Conservation (phyloP, 2,888 invertebrate genomes). For the Glyphotaelius pellucidus region DNA sequence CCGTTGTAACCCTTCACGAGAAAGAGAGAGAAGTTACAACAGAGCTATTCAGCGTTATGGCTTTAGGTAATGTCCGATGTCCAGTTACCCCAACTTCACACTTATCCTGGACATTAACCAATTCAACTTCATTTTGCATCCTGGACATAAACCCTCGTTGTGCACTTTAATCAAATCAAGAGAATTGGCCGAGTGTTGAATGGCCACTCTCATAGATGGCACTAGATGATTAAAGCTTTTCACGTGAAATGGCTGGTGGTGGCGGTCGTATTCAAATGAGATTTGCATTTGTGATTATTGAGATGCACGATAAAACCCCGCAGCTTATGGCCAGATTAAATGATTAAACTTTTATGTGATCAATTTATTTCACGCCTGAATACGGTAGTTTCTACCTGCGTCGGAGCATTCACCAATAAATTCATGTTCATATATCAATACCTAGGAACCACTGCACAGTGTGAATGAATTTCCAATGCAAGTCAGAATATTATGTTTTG, state of each 20-base stretch:
- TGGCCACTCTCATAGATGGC: conserved; percentile 55
- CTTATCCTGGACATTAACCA: neutral
- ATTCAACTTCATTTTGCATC: conserved; percentile 28
- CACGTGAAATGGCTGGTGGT: conserved; percentile 31
- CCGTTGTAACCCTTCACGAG: neutral
- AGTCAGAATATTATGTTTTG: too few relatives aligned
- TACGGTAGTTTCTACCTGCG: neutral
- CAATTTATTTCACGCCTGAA: neutral
- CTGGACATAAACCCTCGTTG: conserved; percentile 49
- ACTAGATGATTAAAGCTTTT: conserved; percentile 54
- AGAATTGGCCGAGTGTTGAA: conserved; percentile 53
- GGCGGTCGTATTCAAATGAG: conserved; percentile 49
- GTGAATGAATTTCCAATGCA: too few relatives aligned
- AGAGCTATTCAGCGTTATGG: neutral
- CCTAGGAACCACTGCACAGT: neutral
- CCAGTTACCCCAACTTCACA: conserved; percentile 29
- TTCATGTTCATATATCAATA: neutral
- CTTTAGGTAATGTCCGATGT: neutral
- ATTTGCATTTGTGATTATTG: conserved; percentile 50
- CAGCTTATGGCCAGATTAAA: neutral
- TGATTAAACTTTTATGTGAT: conserved; percentile 22
- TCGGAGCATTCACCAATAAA: neutral
- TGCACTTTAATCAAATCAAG: conserved; percentile 64
- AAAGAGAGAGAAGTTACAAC: neutral
- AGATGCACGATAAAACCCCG: conserved; percentile 2